phyloP scores from a whole-genome alignment of 2,888 invertebrate species.

The Dynastes maya region DNA sequence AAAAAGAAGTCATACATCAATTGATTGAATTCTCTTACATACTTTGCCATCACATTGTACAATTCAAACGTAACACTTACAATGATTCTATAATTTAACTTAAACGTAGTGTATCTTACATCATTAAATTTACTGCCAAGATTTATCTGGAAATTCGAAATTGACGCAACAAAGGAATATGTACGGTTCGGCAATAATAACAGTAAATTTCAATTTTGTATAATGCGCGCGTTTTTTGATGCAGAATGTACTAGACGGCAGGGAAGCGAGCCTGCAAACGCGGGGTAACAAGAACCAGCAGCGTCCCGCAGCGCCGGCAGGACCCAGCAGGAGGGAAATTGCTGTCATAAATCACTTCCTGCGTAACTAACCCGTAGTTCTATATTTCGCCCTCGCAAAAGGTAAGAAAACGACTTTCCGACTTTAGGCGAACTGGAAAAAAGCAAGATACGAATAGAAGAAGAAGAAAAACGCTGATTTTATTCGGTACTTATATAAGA shows the following conservation, averaged over 20 bases:
- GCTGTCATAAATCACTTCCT: conserved; percentile 63
- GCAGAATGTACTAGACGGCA: conserved; percentile 45
- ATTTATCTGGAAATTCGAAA: conserved; percentile 28
- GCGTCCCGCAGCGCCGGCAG: conserved; percentile 56
- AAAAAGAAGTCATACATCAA: no score
- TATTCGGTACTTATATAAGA: conserved; percentile 36
- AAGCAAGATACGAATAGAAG: conserved; percentile 21
- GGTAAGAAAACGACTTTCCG: conserved; percentile 49
- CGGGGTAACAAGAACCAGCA: conserved; percentile 54
- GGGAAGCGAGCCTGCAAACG: conserved; percentile 47
- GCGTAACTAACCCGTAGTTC: conserved; percentile 62
- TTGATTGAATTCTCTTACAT: no score
- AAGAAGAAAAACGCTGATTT: conserved; percentile 40
- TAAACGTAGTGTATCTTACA: neutral
- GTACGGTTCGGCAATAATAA: conserved; percentile 40
- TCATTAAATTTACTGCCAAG: neutral
- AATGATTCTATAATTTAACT: neutral
- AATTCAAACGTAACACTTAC: neutral
- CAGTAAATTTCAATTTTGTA: conserved; percentile 44
- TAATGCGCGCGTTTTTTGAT: conserved; percentile 41
- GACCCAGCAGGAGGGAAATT: conserved; percentile 63
- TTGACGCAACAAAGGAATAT: conserved; percentile 25
- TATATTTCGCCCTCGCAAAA: conserved; percentile 56
- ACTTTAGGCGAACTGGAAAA: conserved; percentile 29
- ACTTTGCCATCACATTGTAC: no score